phyloP scores from a whole-genome alignment of 2,113 vertebrate species.

The Chaenocephalus aceratus region DNA sequence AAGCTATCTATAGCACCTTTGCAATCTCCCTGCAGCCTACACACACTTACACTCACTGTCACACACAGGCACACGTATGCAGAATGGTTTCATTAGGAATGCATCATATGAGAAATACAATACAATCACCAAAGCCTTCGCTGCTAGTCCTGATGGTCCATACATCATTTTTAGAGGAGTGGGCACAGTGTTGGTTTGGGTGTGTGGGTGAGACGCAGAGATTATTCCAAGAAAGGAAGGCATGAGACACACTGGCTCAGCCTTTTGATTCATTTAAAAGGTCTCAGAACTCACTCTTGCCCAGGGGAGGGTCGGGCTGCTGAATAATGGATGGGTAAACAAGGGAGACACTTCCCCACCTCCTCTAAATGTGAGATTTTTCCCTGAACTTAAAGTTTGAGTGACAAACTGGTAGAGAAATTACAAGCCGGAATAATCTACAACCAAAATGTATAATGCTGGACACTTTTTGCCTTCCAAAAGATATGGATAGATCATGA shows the following conservation, averaged over 20 bases:
- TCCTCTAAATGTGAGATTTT: slow-evolving; percentile 42
- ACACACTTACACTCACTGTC: slow-evolving; percentile 32
- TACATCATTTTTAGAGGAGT: slow-evolving; percentile 50
- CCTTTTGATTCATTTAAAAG: slow-evolving; percentile 73
- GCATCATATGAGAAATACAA: slow-evolving; percentile 67
- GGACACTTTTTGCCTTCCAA: neutral
- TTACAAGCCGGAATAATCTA: neutral
- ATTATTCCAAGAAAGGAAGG: slow-evolving; percentile 26
- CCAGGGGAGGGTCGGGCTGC: slow-evolving; percentile 42
- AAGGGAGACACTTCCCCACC: slow-evolving; percentile 42
- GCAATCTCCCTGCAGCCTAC: slow-evolving; percentile 56
- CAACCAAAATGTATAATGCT: slow-evolving; percentile 5
- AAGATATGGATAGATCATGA: neutral
- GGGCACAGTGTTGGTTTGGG: slow-evolving; percentile 9
- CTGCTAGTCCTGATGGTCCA: slow-evolving; percentile 39
- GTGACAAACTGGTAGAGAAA: neutral
- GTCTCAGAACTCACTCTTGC: slow-evolving; percentile 61
- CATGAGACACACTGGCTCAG: slow-evolving; percentile 34
- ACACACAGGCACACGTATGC: slow-evolving; percentile 16
- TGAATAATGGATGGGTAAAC: slow-evolving; percentile 78
- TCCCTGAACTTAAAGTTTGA: slow-evolving; percentile 21
- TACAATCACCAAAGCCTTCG: slow-evolving; percentile 42
- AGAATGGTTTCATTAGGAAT: slow-evolving; percentile 65
- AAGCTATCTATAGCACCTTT: slow-evolving; percentile 65
- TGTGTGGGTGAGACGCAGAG: slow-evolving; percentile 24